Base-by-base conservation (phyloP, 2,888 invertebrate species). In the Papilio protenor region DNA sequence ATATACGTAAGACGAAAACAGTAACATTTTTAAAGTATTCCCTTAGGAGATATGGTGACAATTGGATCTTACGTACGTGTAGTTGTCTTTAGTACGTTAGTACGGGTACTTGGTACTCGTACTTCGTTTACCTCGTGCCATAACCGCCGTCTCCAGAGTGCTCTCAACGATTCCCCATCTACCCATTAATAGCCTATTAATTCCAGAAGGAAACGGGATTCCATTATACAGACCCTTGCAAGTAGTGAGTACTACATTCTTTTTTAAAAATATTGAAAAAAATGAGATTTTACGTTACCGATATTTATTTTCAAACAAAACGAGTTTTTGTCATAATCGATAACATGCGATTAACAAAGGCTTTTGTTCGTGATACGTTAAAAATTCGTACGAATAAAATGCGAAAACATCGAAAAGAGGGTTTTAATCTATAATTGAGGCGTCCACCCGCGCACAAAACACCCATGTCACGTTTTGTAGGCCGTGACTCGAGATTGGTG, bases 151-250 rank as follows among this genome's bases (percentile, higher is more conserved):
- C 77, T 49, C 59, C 57, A 11, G 57, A 77, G 77, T 74, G 77
- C 77, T 74, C 70, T 77, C 70, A 71, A 74, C 59, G 70, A 23
- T 70, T 73, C 69, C 18, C 64, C 55, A 45, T 77, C 66, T 73
- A 55, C 64, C 64, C 73, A 72, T 64, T 76, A 76, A 76, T 76
- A 76, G 59, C 71, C 76, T 64, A 77, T 73, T 66, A 76, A 76
- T 72, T 72, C 33, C 59, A 49, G 61, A 72, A 61, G 76, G 71
- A 72, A 76, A 76, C 33, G 61, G 40, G 33, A 18, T 72, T 72
- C 76, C 18, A 76, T 70, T 76, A 76, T 57, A 40, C 12, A 27
- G 18, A 55, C 69, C 66, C 16, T 64, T 64, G 64, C 16, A 16
- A 27, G 18, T 27, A 27, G 27, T 27, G 27, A 27, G 27, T 27